Evolutionary conservation across 2,797 vertebrate genomes (phyloP).

Genomic region (Meriones psammophilus): DNA sequence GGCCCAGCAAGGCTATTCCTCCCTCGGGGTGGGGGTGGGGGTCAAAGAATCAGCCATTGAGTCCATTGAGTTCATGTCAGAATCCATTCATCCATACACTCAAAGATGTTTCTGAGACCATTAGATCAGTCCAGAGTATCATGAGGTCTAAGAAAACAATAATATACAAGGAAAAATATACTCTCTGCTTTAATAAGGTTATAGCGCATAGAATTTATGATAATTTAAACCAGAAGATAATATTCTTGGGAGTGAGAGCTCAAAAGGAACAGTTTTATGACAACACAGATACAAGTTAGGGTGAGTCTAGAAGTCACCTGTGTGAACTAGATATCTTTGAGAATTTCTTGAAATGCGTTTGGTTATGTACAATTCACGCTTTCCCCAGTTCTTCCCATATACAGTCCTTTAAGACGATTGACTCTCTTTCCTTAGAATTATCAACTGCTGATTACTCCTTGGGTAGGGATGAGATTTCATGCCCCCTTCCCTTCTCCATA

Average conservation of each 20-base stretch:
- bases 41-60: too few species aligned
- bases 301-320: not conserved
- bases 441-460: not conserved
- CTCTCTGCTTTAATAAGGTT: not conserved
- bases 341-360: not conserved
- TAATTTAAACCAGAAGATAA: not conserved
- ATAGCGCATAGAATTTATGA: not conserved
- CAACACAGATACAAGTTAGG: not conserved
- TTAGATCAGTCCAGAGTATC: not conserved
- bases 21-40: too few species aligned
- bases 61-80: too few species aligned
- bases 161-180: not conserved
- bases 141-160: not conserved
- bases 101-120: constrained; percentile 29
- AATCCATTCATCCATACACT: not conserved
- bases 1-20: too few species aligned
- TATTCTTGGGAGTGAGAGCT: not conserved
- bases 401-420: not conserved
- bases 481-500: not conserved
- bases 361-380: not conserved
- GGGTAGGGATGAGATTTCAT: not conserved
- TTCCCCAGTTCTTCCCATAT: not conserved
- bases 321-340: not conserved
- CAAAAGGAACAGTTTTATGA: not conserved
- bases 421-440: not conserved